A percentile compares a stretch with the other conserved stretches of the same genome.
Conservation (phyloP, 1,140 invertebrate species). For the Musca vetustissima region DNA sequence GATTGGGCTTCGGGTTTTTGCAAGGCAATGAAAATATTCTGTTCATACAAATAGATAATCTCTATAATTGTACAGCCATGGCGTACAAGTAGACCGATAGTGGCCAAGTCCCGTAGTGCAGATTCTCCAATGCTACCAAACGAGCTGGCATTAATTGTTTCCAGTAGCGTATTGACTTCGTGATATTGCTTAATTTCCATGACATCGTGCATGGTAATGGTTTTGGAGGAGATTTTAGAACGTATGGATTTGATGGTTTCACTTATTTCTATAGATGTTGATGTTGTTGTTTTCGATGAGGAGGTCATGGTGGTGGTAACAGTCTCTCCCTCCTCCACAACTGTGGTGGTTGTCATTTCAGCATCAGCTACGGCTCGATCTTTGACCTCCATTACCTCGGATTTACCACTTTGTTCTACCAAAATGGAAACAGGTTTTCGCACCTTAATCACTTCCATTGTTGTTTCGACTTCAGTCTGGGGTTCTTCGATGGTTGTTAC, state of each 20-base stretch:
- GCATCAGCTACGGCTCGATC: slow-evolving; percentile 47
- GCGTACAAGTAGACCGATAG: slow-evolving; percentile 73
- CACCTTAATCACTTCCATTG: slow-evolving; percentile 43
- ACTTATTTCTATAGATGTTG: slow-evolving; percentile 40
- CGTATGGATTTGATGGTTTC: slow-evolving; percentile 48
- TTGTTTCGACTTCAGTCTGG: slow-evolving; percentile 44
- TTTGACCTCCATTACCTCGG: slow-evolving; percentile 54
- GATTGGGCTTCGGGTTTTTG: slow-evolving; percentile 77
- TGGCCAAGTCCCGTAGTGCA: slow-evolving; percentile 76
- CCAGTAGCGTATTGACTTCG: slow-evolving; percentile 74
- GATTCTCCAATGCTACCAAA: slow-evolving; percentile 76
- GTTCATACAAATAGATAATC: slow-evolving; percentile 75
- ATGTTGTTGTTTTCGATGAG: slow-evolving; percentile 26
- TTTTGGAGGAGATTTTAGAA: slow-evolving; percentile 50
- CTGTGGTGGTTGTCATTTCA: slow-evolving; percentile 43
- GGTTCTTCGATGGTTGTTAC: slow-evolving; percentile 43
- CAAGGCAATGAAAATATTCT: slow-evolving; percentile 75
- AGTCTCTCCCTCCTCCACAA: slow-evolving; percentile 34
- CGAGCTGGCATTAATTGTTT: slow-evolving; percentile 72
- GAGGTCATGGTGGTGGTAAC: slow-evolving; percentile 28
- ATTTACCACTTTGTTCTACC: slow-evolving; percentile 56
- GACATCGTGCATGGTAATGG: slow-evolving; percentile 46
- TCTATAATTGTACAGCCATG: slow-evolving; percentile 75
- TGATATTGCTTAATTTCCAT: slow-evolving; percentile 51
- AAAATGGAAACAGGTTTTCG: slow-evolving; percentile 53